Evolutionary conservation across 2,888 invertebrate genomes (phyloP).

Genomic region (Pristionchus exspectatus): DNA sequence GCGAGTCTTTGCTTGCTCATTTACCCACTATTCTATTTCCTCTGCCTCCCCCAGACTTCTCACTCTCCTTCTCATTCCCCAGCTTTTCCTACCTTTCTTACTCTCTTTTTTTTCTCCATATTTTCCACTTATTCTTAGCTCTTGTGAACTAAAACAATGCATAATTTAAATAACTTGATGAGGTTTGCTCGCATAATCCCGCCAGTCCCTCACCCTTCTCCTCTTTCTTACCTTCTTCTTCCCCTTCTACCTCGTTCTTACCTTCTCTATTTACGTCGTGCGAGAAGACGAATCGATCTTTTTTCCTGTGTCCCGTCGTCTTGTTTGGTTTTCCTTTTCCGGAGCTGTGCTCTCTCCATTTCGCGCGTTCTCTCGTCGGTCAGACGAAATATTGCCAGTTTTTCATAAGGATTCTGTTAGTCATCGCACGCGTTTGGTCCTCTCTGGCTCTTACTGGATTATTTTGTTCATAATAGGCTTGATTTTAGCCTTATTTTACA

Average conservation of each 20-base stretch:
- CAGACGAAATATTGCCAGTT: constrained; percentile 22
- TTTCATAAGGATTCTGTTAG: constrained; percentile 36
- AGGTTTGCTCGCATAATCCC: not conserved
- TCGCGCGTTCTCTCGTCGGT: constrained; percentile 52
- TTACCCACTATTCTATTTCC: constrained; percentile 18
- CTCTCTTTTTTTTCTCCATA: too few species aligned
- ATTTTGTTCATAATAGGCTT: not conserved
- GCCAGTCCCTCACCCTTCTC: constrained; percentile 38
- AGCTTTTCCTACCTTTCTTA: constrained; percentile 24
- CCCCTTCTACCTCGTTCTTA: constrained; percentile 33
- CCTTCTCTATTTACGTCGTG: not conserved
- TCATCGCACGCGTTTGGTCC: not conserved
- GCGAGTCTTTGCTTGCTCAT: not conserved
- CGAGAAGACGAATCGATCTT: constrained; percentile 8
- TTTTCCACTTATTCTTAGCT: too few species aligned
- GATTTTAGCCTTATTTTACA: not conserved
- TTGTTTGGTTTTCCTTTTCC: constrained; percentile 59
- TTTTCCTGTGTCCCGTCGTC: constrained; percentile 37
- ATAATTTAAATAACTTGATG: too few species aligned
- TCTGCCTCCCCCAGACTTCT: not conserved
- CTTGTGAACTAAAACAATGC: too few species aligned
- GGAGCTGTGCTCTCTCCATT: constrained; percentile 56
- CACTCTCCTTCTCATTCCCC: not conserved
- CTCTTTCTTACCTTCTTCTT: constrained; percentile 56
- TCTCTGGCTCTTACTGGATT: too few species aligned